Conservation (phyloP, 1,140 invertebrate genomes). For the Pemphigus obesinymphae region DNA sequence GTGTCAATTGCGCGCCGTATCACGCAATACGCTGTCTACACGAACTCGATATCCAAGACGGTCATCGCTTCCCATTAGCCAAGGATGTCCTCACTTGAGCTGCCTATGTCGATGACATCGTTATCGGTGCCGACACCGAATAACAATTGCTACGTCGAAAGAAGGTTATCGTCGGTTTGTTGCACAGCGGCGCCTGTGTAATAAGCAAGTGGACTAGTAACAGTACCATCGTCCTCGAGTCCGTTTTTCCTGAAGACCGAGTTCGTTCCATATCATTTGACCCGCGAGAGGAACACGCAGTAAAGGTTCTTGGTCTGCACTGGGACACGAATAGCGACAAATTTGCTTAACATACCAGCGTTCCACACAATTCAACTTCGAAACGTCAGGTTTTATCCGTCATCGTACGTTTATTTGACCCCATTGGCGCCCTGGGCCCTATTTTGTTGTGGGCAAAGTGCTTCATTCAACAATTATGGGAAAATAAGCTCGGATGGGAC, state of each 20-base stretch:
- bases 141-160: not conserved
- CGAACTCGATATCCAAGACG: no score
- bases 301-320: not conserved
- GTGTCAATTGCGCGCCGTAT: no score
- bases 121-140: not conserved
- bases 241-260: slow-evolving; percentile 26
- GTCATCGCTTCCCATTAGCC: not conserved
- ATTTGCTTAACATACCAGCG: not conserved
- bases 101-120: no score
- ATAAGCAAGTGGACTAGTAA: slow-evolving; percentile 4
- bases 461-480: slow-evolving; percentile 43
- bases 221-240: not conserved
- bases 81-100: not conserved
- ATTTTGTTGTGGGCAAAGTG: slow-evolving; percentile 44
- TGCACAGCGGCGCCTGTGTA: not conserved
- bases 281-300: not conserved
- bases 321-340: slow-evolving; percentile 3
- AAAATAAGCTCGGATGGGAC: not conserved
- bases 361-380: not conserved
- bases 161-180: not conserved
- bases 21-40: no score
- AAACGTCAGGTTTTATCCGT: slow-evolving; percentile 44
- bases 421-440: slow-evolving; percentile 44
- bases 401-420: slow-evolving; percentile 44
- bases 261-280: not conserved